Evolutionary conservation across 2,797 vertebrate genomes (phyloP).

Genomic region (Cossypha dichroa): DNA sequence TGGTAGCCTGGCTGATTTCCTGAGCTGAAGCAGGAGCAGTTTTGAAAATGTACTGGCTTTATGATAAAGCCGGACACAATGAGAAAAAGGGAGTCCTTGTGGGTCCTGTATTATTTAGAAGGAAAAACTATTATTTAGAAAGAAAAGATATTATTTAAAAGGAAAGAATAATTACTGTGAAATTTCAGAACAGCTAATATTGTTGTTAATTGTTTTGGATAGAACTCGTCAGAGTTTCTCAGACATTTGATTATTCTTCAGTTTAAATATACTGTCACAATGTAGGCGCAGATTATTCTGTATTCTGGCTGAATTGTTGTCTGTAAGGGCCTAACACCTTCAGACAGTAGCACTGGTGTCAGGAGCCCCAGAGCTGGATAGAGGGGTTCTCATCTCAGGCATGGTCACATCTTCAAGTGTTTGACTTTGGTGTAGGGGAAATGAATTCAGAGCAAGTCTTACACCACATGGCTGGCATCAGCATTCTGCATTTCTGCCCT

Average conservation of each 20-base stretch:
- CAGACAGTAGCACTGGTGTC: background rate
- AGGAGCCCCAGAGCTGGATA: background rate
- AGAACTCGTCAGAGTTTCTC: background rate
- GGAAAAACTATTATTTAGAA: background rate
- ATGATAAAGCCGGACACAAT: background rate
- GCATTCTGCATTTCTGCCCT: background rate
- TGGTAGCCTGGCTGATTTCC: constrained; percentile 63
- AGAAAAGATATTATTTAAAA: background rate
- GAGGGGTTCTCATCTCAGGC: background rate
- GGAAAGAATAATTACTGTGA: background rate
- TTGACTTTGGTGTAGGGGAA: background rate
- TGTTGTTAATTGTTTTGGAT: background rate
- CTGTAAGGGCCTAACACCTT: background rate
- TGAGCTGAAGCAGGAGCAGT: constrained; percentile 1
- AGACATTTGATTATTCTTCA: background rate
- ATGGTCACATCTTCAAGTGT: background rate
- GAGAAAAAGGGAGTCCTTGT: background rate
- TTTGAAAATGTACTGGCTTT: background rate
- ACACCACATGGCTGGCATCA: background rate
- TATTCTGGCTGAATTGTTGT: background rate
- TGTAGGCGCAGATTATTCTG: background rate
- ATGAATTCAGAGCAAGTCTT: background rate
- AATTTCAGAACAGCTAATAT: background rate
- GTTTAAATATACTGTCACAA: background rate
- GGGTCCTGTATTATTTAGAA: background rate